phyloP scores from a whole-genome alignment of 2,113 vertebrate genomes.

The Anoura caudifer region DNA sequence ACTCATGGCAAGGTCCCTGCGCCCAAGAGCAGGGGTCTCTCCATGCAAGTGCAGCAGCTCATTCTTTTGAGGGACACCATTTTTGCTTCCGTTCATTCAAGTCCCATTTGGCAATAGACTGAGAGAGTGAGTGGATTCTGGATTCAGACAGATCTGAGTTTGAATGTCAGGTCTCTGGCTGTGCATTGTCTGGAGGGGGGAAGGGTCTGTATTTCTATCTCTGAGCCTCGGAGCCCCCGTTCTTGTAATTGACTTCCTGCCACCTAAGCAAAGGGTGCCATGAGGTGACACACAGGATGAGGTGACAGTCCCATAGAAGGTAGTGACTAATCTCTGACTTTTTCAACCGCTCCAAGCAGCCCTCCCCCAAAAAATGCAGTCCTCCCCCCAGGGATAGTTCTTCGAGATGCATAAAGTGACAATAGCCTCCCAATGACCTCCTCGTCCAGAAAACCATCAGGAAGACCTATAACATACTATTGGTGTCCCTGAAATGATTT shows the following conservation, averaged over 20 bases:
- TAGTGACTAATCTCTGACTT: neutral
- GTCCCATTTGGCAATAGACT: rapidly evolving
- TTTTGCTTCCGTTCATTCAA: neutral
- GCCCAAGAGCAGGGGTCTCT: neutral
- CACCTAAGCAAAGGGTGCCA: too few relatives aligned
- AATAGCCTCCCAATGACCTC: neutral
- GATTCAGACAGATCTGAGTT: neutral
- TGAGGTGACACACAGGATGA: rapidly evolving
- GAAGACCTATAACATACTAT: neutral
- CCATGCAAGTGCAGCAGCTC: rapidly evolving
- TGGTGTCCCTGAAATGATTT: neutral
- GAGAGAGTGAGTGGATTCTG: neutral
- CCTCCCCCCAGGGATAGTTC: neutral
- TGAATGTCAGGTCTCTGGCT: neutral
- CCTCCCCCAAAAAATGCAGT: too few relatives aligned
- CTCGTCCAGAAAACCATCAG: neutral
- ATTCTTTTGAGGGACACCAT: rapidly evolving
- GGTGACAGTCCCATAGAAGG: neutral
- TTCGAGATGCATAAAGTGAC: neutral
- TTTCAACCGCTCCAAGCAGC: too few relatives aligned
- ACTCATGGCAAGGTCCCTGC: rapidly evolving
- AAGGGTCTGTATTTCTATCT: neutral
- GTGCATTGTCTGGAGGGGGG: neutral
- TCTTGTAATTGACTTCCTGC: neutral
- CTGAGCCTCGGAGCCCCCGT: neutral